Evolutionary conservation across 2,797 vertebrate genomes (phyloP).

Genomic region (Lemur catta): DNA sequence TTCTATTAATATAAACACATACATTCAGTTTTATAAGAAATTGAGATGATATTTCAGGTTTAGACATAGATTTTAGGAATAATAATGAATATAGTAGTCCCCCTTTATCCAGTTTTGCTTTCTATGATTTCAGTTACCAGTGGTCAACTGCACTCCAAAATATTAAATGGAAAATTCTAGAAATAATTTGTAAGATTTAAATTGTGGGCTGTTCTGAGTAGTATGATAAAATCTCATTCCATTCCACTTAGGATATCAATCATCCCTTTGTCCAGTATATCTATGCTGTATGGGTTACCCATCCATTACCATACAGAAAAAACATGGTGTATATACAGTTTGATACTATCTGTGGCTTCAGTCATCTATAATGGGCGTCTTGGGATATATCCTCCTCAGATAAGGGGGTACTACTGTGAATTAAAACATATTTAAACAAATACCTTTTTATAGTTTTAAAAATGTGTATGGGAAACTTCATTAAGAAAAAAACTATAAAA

Average conservation of each 20-base stretch:
- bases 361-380: background rate
- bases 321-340: background rate
- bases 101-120: background rate
- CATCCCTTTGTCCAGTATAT: background rate
- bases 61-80: background rate
- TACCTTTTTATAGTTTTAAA: background rate
- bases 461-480: background rate
- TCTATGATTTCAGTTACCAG: background rate
- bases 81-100: background rate
- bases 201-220: background rate
- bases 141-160: background rate
- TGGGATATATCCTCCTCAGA: background rate
- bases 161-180: background rate
- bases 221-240: background rate
- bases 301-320: background rate
- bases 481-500: background rate
- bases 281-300: background rate
- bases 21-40: background rate
- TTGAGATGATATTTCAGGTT: background rate
- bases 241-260: background rate
- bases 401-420: background rate
- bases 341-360: too few species aligned
- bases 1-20: background rate
- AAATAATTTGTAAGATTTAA: background rate
- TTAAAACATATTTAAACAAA: background rate